Base-by-base conservation (phyloP, 2,113 vertebrate genomes). In the Rhabdomys dilectus region DNA sequence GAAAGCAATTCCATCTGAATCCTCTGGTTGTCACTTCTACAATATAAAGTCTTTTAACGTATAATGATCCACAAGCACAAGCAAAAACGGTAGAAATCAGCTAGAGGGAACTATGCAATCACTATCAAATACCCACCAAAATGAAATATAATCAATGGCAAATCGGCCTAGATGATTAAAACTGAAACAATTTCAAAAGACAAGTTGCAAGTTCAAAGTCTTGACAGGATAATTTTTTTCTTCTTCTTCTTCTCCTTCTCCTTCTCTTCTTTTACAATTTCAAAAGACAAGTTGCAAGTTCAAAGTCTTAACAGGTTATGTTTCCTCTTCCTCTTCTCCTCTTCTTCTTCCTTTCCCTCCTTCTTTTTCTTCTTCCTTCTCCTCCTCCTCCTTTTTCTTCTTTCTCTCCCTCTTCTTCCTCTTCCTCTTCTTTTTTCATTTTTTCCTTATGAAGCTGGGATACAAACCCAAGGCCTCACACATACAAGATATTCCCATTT, bases 181-280 rank as follows among this genome's bases (percentile, higher is more conserved):
- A 36, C 76, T 78, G 26, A 95, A 93, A 96, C n/a, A 94, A 24
- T 94, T 86, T 73, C 84, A 48, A 92, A 84, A 94, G 39, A 58
- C 42, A 91, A 84, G 31, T 51, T 93, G 7, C 8, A 75, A 62
- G 58, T 90, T 90, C 53, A 72, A 92, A 93, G 15, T 45, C 80
- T 80, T 86, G 36, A 13, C 53, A 91, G 36, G n/a, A 84, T 76
- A 26, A 85, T 7, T 19, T 15, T 66, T 7, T 7, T 60, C 19
- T 1, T 62, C 15, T 16, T 68, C 12, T 5, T 68, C 12, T 12
- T 68, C 4, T 53, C 31, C 62, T 17, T 5, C 24, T 76, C 26
- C 64, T 45, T 19, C 0, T 75, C n/a, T 3, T 45, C 24, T 1
- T 48, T 10, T 12, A 1, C 48, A 48, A 48, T 48, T 48, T 4